These are phyloP conservation scores for Myiotriccus ornatus DNA, from an alignment of 2,797 vertebrate species.

Conservation along the genomic window DNA sequence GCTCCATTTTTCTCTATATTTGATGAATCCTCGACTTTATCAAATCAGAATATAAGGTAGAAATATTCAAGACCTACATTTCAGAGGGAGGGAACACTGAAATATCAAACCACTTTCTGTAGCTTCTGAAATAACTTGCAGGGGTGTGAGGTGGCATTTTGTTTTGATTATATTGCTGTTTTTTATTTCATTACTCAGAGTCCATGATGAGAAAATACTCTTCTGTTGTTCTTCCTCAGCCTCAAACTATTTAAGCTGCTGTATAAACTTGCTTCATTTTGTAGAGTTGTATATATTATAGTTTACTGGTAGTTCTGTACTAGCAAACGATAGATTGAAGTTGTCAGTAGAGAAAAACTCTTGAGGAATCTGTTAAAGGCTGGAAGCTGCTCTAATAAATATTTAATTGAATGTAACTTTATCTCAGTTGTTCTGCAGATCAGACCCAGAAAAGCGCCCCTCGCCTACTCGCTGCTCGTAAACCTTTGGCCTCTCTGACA, in stretches of 20 bases:
- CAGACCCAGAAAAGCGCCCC: background rate
- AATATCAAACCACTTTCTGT: background rate
- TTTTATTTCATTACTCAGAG: background rate
- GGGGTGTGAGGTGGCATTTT: background rate
- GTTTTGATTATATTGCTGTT: background rate
- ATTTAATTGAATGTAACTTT: background rate
- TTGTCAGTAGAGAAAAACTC: background rate
- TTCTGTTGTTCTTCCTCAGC: background rate
- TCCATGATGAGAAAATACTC: background rate
- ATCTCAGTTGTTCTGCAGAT: slow-evolving; percentile 47
- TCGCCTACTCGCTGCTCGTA: slow-evolving; percentile 58
- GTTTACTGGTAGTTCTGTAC: background rate
- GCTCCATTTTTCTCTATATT: slow-evolving; percentile 70
- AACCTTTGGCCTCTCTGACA: slow-evolving; percentile 41
- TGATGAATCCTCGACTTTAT: slow-evolving; percentile 70
- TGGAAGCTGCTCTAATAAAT: background rate
- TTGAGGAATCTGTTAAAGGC: background rate
- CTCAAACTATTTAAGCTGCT: background rate
- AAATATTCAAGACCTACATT: background rate
- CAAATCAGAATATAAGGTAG: slow-evolving; percentile 66
- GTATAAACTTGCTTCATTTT: background rate
- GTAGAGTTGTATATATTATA: background rate
- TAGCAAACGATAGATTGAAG: background rate
- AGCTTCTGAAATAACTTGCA: background rate
- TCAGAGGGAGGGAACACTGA: background rate